Base-by-base conservation (phyloP, 2,113 vertebrate genomes). In the Caretta caretta region DNA sequence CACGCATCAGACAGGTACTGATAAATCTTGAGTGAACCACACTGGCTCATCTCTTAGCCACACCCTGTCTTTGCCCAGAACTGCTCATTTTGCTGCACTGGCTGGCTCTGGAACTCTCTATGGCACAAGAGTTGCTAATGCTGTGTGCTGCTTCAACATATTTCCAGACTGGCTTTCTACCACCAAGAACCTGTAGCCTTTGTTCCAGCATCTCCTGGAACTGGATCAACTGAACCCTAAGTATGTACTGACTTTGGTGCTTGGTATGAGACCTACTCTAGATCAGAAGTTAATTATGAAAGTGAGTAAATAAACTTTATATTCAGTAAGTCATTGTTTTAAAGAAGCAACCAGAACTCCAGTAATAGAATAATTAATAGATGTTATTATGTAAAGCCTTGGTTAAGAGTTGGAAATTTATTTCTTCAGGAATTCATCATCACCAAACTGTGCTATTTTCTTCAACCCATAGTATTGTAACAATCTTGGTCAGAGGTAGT, bases 271-370 rank as follows among this genome's bases (percentile, higher is more conserved):
- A 80, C 81, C 90, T 89, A 79, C 48, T 83, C 27, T 42, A 92
- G 75, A 1, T 1, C 65, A 50, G 53, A 53, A 53, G 53, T 89
- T 78, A 85, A 79, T 57, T n/a, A 51, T 93, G 48, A 54, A 89
- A 87, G 42, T 16, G 76, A 56, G 85, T 3, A 3, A 83, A 25
- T 3, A 83, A 69, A 90, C 17, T 75, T 91, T 38, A 42, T 83
- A 57, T 79, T 87, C 75, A 82, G 76, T 87, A 88, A 94, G 54
- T 92, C 54, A 20, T 86, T 93, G 84, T 84, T 87, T 89, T 97
- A 92, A 93, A 95, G 51, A 53, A 53, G 51, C 51, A 53, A 53
- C 51, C 53, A 53, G 53, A 53, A 53, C 20, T 20, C 7, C 53
- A 53, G 19, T 53, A 20, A 20, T 53, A 53, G 19, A 53, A 53